Conservation (phyloP, 2,888 invertebrate species). For the Drepanosiphum platanoidis region DNA sequence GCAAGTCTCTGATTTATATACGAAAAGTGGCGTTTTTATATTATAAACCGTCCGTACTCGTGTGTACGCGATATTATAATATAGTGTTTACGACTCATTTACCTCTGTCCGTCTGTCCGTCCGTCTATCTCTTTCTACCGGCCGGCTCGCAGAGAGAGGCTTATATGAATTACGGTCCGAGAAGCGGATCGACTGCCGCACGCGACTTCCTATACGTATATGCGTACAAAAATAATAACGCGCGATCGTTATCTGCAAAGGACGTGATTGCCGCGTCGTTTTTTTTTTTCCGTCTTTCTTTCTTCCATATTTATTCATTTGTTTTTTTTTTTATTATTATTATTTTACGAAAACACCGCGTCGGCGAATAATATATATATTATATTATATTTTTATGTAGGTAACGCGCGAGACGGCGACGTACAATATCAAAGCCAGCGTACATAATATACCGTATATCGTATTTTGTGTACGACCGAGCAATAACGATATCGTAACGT, state of each 20-base stretch:
- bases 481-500: constrained; percentile 18
- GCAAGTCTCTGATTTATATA: background rate
- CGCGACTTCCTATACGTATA: constrained; percentile 10
- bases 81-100: background rate
- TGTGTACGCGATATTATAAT: background rate
- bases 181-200: constrained; percentile 29
- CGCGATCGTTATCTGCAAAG: constrained; percentile 26
- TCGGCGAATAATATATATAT: background rate
- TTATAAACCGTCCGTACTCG: too few relatives aligned
- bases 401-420: background rate
- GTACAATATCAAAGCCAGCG: background rate
- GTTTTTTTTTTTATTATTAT: background rate
- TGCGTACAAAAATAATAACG: background rate
- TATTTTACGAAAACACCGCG: background rate
- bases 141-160: too few relatives aligned
- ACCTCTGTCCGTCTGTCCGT: too few relatives aligned
- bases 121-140: too few relatives aligned
- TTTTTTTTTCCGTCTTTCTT: background rate
- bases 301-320: background rate
- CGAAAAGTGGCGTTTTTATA: background rate
- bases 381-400: background rate
- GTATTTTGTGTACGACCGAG: background rate
- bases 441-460: background rate
- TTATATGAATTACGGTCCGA: constrained; percentile 23
- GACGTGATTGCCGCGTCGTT: constrained; percentile 12